Evolutionary conservation across 2,113 vertebrate genomes (phyloP).

Genomic region (Chrysemys picta): DNA sequence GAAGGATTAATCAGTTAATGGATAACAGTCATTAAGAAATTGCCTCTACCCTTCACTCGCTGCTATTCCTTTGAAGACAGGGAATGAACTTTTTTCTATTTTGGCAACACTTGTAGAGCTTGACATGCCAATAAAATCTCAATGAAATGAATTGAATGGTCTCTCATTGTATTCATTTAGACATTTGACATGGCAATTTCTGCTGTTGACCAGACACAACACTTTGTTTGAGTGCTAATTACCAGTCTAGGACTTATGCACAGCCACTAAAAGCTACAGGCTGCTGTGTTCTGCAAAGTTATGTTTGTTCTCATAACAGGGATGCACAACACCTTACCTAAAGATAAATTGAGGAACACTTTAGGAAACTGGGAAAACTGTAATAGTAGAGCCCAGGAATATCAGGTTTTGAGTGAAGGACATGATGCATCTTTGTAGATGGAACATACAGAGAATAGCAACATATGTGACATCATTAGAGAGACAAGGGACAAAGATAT

Average conservation of each 20-base stretch:
- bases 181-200: not conserved
- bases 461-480: not conserved
- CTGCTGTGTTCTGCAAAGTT: not conserved
- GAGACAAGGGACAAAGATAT: not conserved
- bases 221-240: not conserved
- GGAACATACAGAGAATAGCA: not conserved
- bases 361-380: not conserved
- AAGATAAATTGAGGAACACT: not conserved
- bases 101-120: not conserved
- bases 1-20: not conserved
- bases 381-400: not conserved
- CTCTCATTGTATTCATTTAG: not conserved
- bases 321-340: not conserved
- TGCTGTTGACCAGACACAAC: not conserved
- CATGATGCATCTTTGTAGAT: not conserved
- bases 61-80: not conserved
- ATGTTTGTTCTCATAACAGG: not conserved
- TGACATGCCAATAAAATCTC: not conserved
- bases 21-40: not conserved
- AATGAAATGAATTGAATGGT: not conserved
- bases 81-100: slow-evolving; percentile 6
- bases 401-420: not conserved
- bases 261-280: not conserved
- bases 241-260: not conserved
- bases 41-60: slow-evolving; percentile 13